Conservation (phyloP, 53 echinoderm and acorn worm genomes). For the Holothuria scabra region DNA sequence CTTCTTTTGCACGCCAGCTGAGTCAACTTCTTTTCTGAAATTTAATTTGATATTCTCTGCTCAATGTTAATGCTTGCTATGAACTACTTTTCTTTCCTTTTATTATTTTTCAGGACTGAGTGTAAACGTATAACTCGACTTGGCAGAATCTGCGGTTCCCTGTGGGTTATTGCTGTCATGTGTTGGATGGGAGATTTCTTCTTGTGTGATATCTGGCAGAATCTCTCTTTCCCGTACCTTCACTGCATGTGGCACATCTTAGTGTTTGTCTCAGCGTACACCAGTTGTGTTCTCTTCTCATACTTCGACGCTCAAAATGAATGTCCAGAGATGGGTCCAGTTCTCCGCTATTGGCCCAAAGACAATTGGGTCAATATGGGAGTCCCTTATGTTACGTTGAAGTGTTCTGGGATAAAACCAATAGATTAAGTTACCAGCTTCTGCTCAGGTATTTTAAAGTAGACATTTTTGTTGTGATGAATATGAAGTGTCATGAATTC, state of each 20-base stretch:
- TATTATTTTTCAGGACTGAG: constrained; percentile 53
- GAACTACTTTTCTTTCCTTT: background rate
- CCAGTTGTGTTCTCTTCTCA: constrained; percentile 83
- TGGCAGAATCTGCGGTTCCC: constrained; percentile 63
- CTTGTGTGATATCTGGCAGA: constrained; percentile 91
- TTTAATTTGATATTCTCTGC: no score
- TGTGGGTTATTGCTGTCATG: constrained; percentile 74
- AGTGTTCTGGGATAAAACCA: constrained; percentile 79
- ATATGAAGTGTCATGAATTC: background rate
- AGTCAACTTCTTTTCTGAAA: no score
- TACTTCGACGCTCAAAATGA: constrained; percentile 99
- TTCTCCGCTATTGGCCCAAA: constrained; percentile 89
- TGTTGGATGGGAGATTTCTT: constrained; percentile 85
- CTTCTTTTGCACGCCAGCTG: no score
- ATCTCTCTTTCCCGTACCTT: constrained; percentile 88
- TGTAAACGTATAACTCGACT: constrained; percentile 76
- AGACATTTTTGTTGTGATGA: background rate
- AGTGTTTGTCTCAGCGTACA: constrained; percentile 89
- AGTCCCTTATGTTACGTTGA: constrained; percentile 86
- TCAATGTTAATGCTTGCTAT: no score
- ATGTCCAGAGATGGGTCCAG: constrained; percentile 94
- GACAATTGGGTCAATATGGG: constrained; percentile 85
- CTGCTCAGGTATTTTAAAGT: background rate
- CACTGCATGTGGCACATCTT: constrained; percentile 98
- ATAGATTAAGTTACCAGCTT: constrained; percentile 28